Percentiles rank a stretch among this genome's conserved stretches.
Conservation (phyloP, 2,888 invertebrate genomes). For the Parnassius apollo region DNA sequence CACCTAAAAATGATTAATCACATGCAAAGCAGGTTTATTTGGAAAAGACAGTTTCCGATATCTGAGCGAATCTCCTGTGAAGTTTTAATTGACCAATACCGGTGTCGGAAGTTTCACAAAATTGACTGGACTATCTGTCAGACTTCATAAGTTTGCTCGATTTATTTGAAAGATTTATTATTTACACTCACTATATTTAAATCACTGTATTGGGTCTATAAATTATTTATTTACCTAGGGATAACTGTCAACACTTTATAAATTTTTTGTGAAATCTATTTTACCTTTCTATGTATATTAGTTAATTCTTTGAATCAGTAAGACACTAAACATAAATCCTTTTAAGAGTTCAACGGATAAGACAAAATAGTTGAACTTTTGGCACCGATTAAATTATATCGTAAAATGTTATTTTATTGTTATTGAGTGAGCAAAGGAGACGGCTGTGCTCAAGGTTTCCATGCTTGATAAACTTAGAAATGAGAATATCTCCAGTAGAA, state of each 20-base stretch:
- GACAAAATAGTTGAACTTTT: no score
- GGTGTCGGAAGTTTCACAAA: conserved; percentile 20
- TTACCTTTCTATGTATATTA: no score
- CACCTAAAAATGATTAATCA: conserved; percentile 10
- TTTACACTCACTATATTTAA: conserved; percentile 5
- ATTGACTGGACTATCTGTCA: conserved; percentile 13
- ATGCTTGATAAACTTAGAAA: no score
- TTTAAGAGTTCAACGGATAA: no score
- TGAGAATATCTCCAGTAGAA: no score
- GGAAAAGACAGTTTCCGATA: conserved; percentile 13
- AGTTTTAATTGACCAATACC: conserved; percentile 26
- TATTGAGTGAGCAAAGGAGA: no score
- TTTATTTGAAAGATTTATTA: conserved; percentile 24
- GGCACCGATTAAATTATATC: no score
- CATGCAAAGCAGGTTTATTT: conserved; percentile 4
- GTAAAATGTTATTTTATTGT: no score
- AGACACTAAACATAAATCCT: no score
- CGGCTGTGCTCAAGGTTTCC: no score
- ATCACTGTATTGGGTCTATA: conserved; percentile 1
- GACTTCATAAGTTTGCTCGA: conserved; percentile 18
- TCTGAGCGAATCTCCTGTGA: conserved; percentile 19
- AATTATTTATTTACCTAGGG: conserved; percentile 3
- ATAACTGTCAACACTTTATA: neutral
- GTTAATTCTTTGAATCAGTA: no score
- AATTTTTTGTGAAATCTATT: no score